Base-by-base conservation (phyloP, 2,888 invertebrate genomes). In the Emmelina monodactyla region DNA sequence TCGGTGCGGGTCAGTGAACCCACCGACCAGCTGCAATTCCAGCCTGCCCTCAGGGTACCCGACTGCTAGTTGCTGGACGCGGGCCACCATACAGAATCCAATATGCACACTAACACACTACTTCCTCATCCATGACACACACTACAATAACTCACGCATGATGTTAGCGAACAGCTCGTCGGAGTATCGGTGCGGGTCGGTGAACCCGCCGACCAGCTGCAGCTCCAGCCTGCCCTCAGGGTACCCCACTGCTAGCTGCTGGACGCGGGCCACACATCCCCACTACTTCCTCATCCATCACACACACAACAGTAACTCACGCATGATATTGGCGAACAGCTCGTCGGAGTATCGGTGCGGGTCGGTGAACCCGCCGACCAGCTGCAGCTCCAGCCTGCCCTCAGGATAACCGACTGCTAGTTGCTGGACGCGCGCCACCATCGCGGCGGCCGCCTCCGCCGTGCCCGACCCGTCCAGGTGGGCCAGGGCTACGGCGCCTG, bases 291-390 rank as follows among this genome's bases (percentile, higher is more conserved):
- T n/a, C n/a, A n/a, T n/a, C n/a, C n/a, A n/a, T n/a, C n/a, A n/a
- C n/a, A 19, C 5, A 6, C 9, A 19, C 19, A 6, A 19, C 11
- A 10, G 11, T 7, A 25, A 75, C 80, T 75, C 39, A 80, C 97
- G 87, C 84, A 97, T 89, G 53, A 96, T 88, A 68, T 88, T 89
- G 55, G 88, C 89, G 64, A 94, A 93, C 34, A 97, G 84, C 61
- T 94, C 91, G 60, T 94, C 94, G 6, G 94, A 93, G 64, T 91
- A 91, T 48, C 90, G 85, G 52, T 90, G 87, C 2, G 89, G 86
- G 72, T 96, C 96, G 41, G 88, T 88, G 75, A 93, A 96, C 29
- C 95, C 96, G 38, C 97, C 97, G 45, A 94, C 88, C 41, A 97
- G 80, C 63, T 94, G 94, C 47, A 97, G 80, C 69, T 97, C 94